phyloP scores from a whole-genome alignment of 2,797 vertebrate genomes.

The Loris lydekkerianus region DNA sequence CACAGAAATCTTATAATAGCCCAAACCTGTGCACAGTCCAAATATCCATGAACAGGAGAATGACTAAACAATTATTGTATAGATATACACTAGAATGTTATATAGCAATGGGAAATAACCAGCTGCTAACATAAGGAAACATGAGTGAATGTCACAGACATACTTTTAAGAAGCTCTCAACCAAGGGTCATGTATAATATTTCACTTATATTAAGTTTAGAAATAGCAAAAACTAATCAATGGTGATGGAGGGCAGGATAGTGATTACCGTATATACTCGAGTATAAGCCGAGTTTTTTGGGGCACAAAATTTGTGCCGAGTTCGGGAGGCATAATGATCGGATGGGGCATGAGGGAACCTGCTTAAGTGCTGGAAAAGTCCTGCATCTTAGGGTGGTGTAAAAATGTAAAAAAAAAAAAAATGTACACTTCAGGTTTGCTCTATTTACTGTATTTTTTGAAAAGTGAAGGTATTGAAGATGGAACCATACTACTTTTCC shows the following conservation, averaged over 20 bases:
- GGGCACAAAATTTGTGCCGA: too few species aligned
- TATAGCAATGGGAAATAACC: neutral
- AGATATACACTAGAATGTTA: neutral
- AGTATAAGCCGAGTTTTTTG: too few species aligned
- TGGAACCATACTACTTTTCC: neutral
- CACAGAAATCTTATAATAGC: neutral
- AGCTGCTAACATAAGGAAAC: neutral
- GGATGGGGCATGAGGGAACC: neutral
- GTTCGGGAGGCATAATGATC: neutral
- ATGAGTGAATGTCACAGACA: neutral
- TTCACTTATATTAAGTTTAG: neutral
- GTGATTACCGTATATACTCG: neutral
- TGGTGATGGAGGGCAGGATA: neutral
- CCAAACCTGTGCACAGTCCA: neutral
- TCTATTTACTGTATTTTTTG: neutral
- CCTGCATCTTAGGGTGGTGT: neutral
- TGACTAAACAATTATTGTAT: neutral
- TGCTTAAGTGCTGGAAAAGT: neutral
- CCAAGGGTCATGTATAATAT: neutral
- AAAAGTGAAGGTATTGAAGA: neutral
- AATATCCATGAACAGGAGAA: neutral
- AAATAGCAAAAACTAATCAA: neutral
- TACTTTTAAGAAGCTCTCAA: neutral
- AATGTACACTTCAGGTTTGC: neutral
- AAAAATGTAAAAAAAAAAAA: neutral